These are phyloP conservation scores for Hyphantria cunea DNA, from an alignment of 1,140 invertebrate species.

Conservation along the genomic window DNA sequence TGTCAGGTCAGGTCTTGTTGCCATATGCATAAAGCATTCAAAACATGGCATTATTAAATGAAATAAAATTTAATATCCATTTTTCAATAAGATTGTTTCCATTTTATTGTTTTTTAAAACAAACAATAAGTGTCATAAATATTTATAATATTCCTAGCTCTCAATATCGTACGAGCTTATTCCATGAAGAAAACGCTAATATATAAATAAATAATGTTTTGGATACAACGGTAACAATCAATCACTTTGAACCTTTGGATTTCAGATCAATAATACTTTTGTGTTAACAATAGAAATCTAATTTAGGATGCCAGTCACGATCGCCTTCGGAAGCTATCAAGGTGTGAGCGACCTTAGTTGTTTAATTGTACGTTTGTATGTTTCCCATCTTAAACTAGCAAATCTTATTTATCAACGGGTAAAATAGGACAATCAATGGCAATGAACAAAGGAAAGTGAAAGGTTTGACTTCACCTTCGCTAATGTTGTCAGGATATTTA, in stretches of 20 bases:
- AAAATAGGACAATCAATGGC: neutral
- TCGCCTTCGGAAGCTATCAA: slow-evolving; percentile 29
- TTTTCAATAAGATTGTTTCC: too few species aligned
- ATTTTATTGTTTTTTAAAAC: too few species aligned
- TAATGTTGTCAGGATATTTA: slow-evolving; percentile 2
- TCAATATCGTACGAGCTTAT: too few species aligned
- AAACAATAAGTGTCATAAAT: too few species aligned
- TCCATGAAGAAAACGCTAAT: too few species aligned
- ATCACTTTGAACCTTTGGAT: neutral
- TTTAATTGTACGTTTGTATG: slow-evolving; percentile 21
- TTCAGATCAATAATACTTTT: slow-evolving; percentile 15
- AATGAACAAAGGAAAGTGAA: slow-evolving; percentile 3
- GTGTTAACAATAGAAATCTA: slow-evolving; percentile 33
- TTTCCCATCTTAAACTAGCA: slow-evolving; percentile 5
- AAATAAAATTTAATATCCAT: too few species aligned
- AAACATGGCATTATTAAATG: too few species aligned
- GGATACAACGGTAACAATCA: too few species aligned
- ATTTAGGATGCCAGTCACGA: slow-evolving; percentile 29
- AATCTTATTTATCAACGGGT: neutral
- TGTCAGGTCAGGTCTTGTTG: too few species aligned
- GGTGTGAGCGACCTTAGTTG: slow-evolving; percentile 23
- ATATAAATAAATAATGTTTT: too few species aligned
- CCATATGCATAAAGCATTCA: too few species aligned
- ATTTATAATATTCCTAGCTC: too few species aligned
- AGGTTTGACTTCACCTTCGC: neutral